Evolutionary conservation across 2,113 vertebrate species (phyloP).

Genomic region (Uria lomvia): DNA sequence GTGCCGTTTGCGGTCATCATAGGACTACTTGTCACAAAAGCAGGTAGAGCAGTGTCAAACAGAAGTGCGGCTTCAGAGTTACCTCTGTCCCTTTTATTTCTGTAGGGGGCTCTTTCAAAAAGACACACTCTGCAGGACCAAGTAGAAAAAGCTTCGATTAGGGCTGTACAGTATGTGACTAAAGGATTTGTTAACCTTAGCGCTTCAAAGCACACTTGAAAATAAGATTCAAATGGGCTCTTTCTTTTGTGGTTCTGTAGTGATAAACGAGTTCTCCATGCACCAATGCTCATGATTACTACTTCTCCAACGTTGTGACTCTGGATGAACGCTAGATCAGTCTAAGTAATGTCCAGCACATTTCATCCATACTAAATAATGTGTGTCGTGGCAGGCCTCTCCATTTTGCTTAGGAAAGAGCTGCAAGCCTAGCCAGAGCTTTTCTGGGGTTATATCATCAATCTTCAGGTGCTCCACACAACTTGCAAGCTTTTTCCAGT

Average conservation of each 20-base stretch:
- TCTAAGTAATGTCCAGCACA: slow-evolving; percentile 50
- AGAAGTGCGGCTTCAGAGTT: slow-evolving; percentile 6
- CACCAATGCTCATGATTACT: slow-evolving; percentile 59
- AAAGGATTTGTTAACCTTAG: slow-evolving; percentile 58
- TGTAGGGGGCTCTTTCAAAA: slow-evolving; percentile 46
- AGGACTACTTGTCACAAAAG: neutral
- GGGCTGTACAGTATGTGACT: slow-evolving; percentile 21
- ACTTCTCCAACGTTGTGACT: slow-evolving; percentile 24
- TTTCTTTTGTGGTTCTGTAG: slow-evolving; percentile 62
- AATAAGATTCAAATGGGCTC: slow-evolving; percentile 63
- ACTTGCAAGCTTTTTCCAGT: neutral
- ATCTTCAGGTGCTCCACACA: neutral
- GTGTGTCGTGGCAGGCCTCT: neutral
- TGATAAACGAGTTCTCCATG: slow-evolving; percentile 69
- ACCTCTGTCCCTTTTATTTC: slow-evolving; percentile 43
- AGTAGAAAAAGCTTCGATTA: slow-evolving; percentile 37
- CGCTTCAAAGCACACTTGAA: slow-evolving; percentile 61
- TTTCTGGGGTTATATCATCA: neutral
- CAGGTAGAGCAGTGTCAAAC: slow-evolving; percentile 34
- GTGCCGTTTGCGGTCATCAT: neutral
- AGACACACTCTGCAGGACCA: neutral
- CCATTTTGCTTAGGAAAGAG: slow-evolving; percentile 10
- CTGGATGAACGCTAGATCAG: slow-evolving; percentile 49
- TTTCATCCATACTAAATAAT: slow-evolving; percentile 57
- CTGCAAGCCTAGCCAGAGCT: neutral